Percentiles rank a stretch among this genome's conserved stretches.
phyloP scores from a whole-genome alignment of 2,888 invertebrate genomes.

The Embidobia sp. region DNA sequence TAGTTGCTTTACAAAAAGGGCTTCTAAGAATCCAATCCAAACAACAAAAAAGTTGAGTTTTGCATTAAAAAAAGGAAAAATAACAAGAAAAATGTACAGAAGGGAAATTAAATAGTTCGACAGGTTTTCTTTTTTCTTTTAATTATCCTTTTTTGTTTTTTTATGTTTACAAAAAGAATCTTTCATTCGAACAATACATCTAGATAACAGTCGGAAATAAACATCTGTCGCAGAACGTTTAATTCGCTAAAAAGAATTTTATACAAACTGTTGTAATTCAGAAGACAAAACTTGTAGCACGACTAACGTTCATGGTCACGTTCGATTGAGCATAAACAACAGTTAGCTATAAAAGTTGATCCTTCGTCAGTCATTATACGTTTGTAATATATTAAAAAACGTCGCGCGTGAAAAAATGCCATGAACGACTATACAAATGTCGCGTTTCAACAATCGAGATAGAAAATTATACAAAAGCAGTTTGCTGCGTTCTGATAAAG shows the following conservation, averaged over 20 bases:
- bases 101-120: neutral
- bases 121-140: no score
- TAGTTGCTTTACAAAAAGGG: no score
- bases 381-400: slow-evolving; percentile 37
- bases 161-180: no score
- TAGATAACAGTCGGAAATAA: no score
- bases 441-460: slow-evolving; percentile 22
- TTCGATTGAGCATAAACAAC: slow-evolving; percentile 45
- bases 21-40: no score
- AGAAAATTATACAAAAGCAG: slow-evolving; percentile 40
- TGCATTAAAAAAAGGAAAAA: neutral
- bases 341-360: slow-evolving; percentile 36
- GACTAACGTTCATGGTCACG: slow-evolving; percentile 9
- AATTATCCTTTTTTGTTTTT: no score
- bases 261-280: neutral
- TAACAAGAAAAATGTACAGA: neutral
- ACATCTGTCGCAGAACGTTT: no score
- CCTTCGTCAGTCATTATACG: slow-evolving; percentile 42
- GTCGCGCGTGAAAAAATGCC: slow-evolving; percentile 29
- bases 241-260: no score
- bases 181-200: no score
- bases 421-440: slow-evolving; percentile 39
- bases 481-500: slow-evolving; percentile 7
- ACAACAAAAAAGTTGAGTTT: no score
- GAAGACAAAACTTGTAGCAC: slow-evolving; percentile 10